Percentiles rank a stretch among this genome's conserved stretches.
phyloP scores from a whole-genome alignment of 1,140 invertebrate genomes.

The Euwallacea fornicatus region DNA sequence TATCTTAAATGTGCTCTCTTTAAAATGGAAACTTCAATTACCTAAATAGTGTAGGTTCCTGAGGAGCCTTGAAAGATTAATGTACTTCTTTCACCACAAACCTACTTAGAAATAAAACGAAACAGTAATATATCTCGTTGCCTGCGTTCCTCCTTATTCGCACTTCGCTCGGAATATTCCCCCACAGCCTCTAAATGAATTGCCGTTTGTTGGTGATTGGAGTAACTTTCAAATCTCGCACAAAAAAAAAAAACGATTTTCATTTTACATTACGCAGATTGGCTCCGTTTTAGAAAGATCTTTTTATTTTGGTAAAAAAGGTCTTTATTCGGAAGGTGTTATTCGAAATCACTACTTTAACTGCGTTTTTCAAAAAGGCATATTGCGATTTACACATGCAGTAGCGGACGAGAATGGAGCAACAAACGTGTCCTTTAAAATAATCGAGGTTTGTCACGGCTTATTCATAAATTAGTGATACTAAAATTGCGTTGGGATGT shows the following conservation, averaged over 20 bases:
- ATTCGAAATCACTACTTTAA: too few species aligned
- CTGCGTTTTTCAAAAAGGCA: too few species aligned
- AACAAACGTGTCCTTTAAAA: too few species aligned
- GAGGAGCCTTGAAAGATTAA: slow-evolving; percentile 12
- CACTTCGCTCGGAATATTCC: slow-evolving; percentile 2
- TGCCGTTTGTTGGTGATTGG: slow-evolving; percentile 21
- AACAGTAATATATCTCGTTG: slow-evolving; percentile 13
- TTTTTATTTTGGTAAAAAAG: slow-evolving; percentile 4
- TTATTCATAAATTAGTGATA: too few species aligned
- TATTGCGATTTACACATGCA: too few species aligned
- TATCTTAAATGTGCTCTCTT: too few species aligned
- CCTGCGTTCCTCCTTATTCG: slow-evolving; percentile 9
- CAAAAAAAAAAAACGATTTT: background rate
- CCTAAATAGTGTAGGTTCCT: slow-evolving; percentile 19
- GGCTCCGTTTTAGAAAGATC: background rate
- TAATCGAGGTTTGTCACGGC: too few species aligned
- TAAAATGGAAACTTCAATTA: slow-evolving; percentile 3
- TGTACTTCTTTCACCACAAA: slow-evolving; percentile 17
- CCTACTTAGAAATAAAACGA: slow-evolving; percentile 23
- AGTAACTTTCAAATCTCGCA: slow-evolving; percentile 18
- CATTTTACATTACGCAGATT: slow-evolving; percentile 15
- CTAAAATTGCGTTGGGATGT: too few species aligned
- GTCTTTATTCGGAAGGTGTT: background rate
- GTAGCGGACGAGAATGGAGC: too few species aligned
- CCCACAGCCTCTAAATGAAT: slow-evolving; percentile 12